Conservation (phyloP, 2,113 vertebrate genomes). For the Heteronetta atricapilla region DNA sequence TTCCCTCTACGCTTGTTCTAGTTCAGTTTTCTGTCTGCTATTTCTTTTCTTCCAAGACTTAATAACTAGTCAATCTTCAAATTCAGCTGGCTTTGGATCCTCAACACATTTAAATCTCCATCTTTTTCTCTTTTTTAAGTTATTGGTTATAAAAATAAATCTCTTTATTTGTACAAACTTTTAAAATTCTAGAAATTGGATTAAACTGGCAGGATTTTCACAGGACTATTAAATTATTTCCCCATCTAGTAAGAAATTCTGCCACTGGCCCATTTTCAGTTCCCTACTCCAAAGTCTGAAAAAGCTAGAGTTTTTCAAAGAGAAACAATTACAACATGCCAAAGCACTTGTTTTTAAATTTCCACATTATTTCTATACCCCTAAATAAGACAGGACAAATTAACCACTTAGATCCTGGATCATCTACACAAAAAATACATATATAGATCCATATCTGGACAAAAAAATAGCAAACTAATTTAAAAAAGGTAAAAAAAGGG, state of each 20-base stretch:
- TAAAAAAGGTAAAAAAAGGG: too few species aligned
- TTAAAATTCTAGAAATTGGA: not conserved
- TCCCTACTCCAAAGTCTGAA: not conserved
- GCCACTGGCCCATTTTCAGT: not conserved
- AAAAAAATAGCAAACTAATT: not conserved
- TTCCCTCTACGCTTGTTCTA: not conserved
- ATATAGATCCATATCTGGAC: not conserved
- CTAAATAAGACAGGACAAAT: not conserved
- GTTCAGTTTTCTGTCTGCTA: not conserved
- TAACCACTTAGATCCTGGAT: not conserved
- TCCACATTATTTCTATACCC: not conserved
- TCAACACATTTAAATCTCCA: not conserved
- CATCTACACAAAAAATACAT: not conserved
- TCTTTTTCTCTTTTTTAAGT: not conserved
- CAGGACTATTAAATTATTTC: not conserved
- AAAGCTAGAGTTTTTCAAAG: not conserved
- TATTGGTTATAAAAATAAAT: not conserved
- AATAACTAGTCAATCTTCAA: not conserved
- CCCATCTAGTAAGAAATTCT: not conserved
- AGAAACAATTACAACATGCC: not conserved
- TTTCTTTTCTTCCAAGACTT: not conserved
- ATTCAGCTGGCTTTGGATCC: not conserved
- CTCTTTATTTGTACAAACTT: not conserved
- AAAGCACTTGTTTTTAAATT: not conserved
- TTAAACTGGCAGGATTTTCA: not conserved